Evolutionary conservation across 1,140 invertebrate genomes (phyloP).

Genomic region (Zelostemma sp.): DNA sequence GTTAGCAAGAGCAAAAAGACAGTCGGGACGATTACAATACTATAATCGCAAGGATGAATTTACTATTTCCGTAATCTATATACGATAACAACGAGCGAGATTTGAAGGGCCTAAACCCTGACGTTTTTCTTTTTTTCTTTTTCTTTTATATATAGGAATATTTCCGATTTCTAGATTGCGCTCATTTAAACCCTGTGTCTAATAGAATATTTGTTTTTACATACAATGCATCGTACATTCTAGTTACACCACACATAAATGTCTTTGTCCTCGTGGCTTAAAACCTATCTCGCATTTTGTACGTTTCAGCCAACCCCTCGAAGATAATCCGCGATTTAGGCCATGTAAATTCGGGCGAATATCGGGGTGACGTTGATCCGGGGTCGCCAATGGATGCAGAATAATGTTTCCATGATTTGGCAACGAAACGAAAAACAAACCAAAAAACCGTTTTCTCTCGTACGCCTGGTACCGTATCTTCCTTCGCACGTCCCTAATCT

Average conservation of each 20-base stretch:
- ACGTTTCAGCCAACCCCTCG: constrained; percentile 34
- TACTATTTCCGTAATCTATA: constrained; percentile 22
- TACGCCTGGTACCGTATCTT: no score
- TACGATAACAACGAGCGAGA: constrained; percentile 41
- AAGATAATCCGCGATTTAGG: constrained; percentile 19
- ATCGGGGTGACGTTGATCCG: constrained; percentile 9
- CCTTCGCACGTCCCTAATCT: constrained; percentile 48
- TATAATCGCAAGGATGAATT: constrained; percentile 1
- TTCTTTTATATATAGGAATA: constrained; percentile 19
- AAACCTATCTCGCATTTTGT: constrained; percentile 39
- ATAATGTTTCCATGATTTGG: constrained; percentile 10
- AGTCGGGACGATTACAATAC: constrained; percentile 3
- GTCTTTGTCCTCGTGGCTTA: constrained; percentile 25
- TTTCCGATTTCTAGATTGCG: constrained; percentile 11
- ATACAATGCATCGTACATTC: constrained; percentile 34
- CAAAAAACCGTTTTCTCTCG: no score
- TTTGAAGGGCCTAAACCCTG: constrained; percentile 34
- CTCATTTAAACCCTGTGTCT: constrained; percentile 50
- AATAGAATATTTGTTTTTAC: constrained; percentile 44
- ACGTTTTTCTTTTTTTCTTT: constrained; percentile 11
- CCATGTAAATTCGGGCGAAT: constrained; percentile 26
- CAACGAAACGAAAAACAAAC: constrained; percentile 22
- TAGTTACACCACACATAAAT: constrained; percentile 43
- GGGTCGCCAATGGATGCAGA: constrained; percentile 4
- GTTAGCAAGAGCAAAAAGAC: constrained; percentile 3